Percentiles rank a stretch among this genome's conserved stretches.
Evolutionary conservation across 2,888 invertebrate species (phyloP).

Genomic region (Amphipyra berbera): DNA sequence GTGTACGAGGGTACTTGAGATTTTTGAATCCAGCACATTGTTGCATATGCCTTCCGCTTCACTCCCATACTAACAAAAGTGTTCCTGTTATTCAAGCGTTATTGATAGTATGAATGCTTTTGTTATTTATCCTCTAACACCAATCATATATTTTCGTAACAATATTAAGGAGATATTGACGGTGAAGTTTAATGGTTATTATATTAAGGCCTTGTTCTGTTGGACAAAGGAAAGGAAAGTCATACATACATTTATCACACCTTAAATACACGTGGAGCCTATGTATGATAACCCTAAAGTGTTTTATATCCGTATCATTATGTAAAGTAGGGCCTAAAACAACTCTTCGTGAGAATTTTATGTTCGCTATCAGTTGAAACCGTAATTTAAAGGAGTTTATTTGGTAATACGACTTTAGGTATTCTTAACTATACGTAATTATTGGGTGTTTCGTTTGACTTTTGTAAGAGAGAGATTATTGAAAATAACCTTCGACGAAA

Average conservation of each 20-base stretch:
- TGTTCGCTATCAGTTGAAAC: slow-evolving; percentile 73
- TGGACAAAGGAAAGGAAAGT: slow-evolving; percentile 11
- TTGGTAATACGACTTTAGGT: slow-evolving; percentile 20
- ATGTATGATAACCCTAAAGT: slow-evolving; percentile 50
- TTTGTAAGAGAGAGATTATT: too few species aligned
- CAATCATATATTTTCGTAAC: background rate
- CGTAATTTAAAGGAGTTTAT: slow-evolving; percentile 61
- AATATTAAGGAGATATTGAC: background rate
- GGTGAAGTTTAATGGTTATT: slow-evolving; percentile 4
- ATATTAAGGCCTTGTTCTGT: background rate
- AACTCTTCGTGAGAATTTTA: slow-evolving; percentile 79
- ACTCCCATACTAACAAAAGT: slow-evolving; percentile 7
- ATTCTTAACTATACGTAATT: slow-evolving; percentile 14
- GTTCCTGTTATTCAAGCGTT: slow-evolving; percentile 12
- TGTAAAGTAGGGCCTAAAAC: slow-evolving; percentile 83
- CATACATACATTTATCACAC: slow-evolving; percentile 41
- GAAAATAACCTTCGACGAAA: too few species aligned
- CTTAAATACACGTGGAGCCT: slow-evolving; percentile 60
- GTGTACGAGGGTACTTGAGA: slow-evolving; percentile 14
- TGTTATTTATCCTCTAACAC: background rate
- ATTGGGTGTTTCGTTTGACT: background rate
- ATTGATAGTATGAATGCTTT: slow-evolving; percentile 17
- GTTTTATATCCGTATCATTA: slow-evolving; percentile 77
- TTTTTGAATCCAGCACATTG: slow-evolving; percentile 34
- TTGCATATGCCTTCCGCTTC: slow-evolving; percentile 17